Conservation (phyloP, 37 sponge, comb jelly and placozoan species). For the Hormiphora californensis region DNA sequence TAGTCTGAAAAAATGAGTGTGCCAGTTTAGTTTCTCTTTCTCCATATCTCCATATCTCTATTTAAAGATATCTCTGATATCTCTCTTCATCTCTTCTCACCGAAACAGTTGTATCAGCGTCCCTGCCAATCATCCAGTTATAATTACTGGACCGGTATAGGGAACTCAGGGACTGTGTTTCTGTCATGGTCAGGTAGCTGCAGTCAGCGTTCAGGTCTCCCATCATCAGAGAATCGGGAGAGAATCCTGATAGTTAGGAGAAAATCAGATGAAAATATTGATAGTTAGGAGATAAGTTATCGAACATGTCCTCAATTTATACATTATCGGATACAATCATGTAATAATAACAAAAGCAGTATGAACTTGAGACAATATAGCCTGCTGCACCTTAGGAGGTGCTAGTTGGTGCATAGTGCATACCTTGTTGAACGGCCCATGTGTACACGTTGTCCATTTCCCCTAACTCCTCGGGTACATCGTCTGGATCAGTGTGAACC, state of each 20-base stretch:
- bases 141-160: neutral
- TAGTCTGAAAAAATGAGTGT: neutral
- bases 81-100: neutral
- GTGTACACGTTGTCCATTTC: conserved; percentile 20
- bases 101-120: neutral
- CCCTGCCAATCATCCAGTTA: neutral
- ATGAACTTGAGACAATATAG: too few relatives aligned
- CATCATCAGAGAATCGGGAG: neutral
- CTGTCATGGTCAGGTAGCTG: neutral
- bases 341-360: too few relatives aligned
- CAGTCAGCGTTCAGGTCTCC: conserved; percentile 8
- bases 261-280: neutral
- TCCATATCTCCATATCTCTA: too few relatives aligned
- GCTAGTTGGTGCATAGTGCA: too few relatives aligned
- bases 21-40: too few relatives aligned
- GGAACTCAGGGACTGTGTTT: neutral
- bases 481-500: conserved; percentile 21
- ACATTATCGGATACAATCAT: too few relatives aligned
- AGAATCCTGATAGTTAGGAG: neutral
- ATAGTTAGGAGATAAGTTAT: too few relatives aligned
- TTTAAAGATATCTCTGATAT: neutral
- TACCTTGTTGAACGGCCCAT: neutral
- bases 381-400: too few relatives aligned
- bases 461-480: neutral
- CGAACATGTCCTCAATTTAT: too few relatives aligned